These are phyloP conservation scores for Mythimna ferrago DNA, from an alignment of 2,888 invertebrate species.

Conservation along the genomic window DNA sequence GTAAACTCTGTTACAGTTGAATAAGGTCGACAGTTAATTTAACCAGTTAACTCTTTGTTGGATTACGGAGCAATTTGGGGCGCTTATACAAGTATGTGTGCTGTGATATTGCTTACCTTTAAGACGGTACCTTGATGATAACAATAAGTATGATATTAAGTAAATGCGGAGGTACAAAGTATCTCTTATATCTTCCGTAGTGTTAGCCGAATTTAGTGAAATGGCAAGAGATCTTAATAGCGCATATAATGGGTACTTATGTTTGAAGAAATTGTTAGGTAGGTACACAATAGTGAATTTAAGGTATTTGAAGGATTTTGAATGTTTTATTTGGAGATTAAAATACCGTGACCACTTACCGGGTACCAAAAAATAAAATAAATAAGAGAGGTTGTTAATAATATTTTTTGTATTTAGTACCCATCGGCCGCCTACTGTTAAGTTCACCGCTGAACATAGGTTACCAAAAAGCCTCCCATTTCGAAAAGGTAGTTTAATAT, in stretches of 20 bases:
- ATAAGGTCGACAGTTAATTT: conserved; percentile 56
- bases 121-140: conserved; percentile 57
- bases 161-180: conserved; percentile 51
- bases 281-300: conserved; percentile 29
- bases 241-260: conserved; percentile 45
- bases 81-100: conserved; percentile 57
- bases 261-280: conserved; percentile 27
- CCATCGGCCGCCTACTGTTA: no score
- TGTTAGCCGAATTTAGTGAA: conserved; percentile 56
- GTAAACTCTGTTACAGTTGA: conserved; percentile 46
- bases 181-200: conserved; percentile 28
- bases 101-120: conserved; percentile 57
- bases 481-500: no score
- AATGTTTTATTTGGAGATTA: background rate
- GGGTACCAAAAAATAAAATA: background rate
- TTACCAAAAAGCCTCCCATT: no score
- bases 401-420: no score
- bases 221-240: conserved; percentile 52
- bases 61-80: conserved; percentile 62
- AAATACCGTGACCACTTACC: background rate
- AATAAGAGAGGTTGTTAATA: background rate
- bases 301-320: conserved; percentile 1
- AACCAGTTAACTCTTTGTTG: conserved; percentile 39
- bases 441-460: no score
- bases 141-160: conserved; percentile 58